These are phyloP conservation scores for Hormaphis cornu DNA, from an alignment of 1,140 invertebrate genomes.

Conservation along the genomic window DNA sequence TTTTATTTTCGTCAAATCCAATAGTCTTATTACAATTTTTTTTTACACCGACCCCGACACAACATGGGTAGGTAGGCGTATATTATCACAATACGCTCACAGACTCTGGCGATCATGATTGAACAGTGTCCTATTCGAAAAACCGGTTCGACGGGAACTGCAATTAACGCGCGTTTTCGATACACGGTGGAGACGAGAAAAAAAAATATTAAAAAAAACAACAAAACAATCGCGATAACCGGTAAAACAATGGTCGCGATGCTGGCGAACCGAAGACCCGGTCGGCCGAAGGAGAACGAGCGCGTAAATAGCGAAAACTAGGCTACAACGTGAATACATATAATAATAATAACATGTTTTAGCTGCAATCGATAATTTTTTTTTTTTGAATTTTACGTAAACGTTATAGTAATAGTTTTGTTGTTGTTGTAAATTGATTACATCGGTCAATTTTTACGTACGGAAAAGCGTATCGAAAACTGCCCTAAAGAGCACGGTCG, in stretches of 20 bases:
- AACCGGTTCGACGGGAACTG: constrained; percentile 22
- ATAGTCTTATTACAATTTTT: background rate
- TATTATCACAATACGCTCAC: too few relatives aligned
- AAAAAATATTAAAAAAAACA: too few relatives aligned
- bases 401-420: too few relatives aligned
- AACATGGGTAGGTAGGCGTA: background rate
- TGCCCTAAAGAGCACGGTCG: too few relatives aligned
- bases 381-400: too few relatives aligned
- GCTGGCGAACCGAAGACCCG: constrained; percentile 2
- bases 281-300: constrained; percentile 16
- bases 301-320: constrained; percentile 28
- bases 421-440: too few relatives aligned
- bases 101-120: background rate
- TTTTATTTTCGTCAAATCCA: too few relatives aligned
- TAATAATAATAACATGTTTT: too few relatives aligned
- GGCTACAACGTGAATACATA: background rate
- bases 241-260: constrained; percentile 6
- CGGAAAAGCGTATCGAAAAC: too few relatives aligned
- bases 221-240: too few relatives aligned
- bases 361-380: too few relatives aligned
- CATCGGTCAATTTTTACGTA: too few relatives aligned
- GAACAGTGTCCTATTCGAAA: constrained; percentile 1
- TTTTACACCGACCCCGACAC: background rate
- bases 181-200: background rate
- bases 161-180: constrained; percentile 3